Conservation (phyloP, 2,113 vertebrate species). For the Suncus etruscus region DNA sequence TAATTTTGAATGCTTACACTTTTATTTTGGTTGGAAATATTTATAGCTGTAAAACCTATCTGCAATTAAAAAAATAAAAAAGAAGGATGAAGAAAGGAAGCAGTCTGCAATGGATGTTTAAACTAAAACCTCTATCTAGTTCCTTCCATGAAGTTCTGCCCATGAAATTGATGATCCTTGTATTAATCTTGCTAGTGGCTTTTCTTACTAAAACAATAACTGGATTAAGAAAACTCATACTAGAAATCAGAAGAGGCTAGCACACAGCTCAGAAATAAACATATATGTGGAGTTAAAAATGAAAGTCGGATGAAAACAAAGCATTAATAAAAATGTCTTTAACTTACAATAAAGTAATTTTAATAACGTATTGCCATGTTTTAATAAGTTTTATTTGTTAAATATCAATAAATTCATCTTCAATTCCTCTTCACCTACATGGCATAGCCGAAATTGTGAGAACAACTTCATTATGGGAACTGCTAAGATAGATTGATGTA, state of each 20-base stretch:
- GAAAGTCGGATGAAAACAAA: not conserved
- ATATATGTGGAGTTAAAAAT: not conserved
- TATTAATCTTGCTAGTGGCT: not conserved
- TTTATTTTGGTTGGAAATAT: constrained; percentile 51
- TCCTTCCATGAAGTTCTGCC: not conserved
- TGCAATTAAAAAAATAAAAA: not conserved
- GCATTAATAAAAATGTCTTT: not conserved
- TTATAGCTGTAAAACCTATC: not conserved
- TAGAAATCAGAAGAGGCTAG: constrained; percentile 1
- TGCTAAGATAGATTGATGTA: not conserved
- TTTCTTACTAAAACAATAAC: not conserved
- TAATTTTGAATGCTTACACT: not conserved
- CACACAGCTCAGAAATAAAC: not conserved
- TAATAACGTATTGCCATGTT: not conserved
- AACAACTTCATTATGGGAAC: not conserved
- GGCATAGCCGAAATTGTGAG: not conserved
- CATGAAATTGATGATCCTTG: not conserved
- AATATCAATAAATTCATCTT: not conserved
- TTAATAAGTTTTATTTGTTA: not conserved
- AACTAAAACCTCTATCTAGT: not conserved
- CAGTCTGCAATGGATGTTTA: too few relatives aligned
- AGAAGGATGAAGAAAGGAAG: too few relatives aligned
- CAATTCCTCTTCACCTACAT: not conserved
- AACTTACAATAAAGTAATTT: constrained; percentile 15
- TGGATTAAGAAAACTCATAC: not conserved